Evolutionary conservation across 2,113 vertebrate species (phyloP).

Genomic region (Aegypius monachus): DNA sequence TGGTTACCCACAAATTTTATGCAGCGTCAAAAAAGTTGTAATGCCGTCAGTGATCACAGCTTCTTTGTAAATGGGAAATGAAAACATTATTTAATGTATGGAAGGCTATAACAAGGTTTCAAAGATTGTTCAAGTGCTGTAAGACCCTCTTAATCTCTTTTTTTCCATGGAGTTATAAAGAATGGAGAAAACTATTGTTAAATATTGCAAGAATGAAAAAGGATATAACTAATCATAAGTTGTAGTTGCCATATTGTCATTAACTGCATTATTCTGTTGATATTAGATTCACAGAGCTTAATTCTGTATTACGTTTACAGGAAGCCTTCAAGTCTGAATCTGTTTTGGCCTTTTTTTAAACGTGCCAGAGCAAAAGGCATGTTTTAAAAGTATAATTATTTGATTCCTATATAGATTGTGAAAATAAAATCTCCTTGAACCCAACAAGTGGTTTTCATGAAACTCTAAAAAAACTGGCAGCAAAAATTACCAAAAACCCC

Average conservation of each 20-base stretch:
- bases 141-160: not conserved
- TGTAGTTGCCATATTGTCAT: not conserved
- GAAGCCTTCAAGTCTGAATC: not conserved
- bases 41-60: not conserved
- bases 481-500: fast-evolving
- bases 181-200: not conserved
- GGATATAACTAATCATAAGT: not conserved
- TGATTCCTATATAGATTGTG: not conserved
- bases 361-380: not conserved
- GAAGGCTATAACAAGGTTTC: not conserved
- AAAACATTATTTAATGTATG: not conserved
- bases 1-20: not conserved
- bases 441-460: not conserved
- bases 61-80: not conserved
- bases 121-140: not conserved
- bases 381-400: not conserved
- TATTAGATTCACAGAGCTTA: not conserved
- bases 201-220: not conserved
- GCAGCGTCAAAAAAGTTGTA: not conserved
- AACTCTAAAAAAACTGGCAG: not conserved
- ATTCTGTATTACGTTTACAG: not conserved
- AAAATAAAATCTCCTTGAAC: not conserved
- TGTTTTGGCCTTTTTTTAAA: not conserved
- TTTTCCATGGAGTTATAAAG: not conserved
- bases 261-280: not conserved